These are phyloP conservation scores for Mya arenaria DNA, from an alignment of 1,140 invertebrate species.

Conservation along the genomic window DNA sequence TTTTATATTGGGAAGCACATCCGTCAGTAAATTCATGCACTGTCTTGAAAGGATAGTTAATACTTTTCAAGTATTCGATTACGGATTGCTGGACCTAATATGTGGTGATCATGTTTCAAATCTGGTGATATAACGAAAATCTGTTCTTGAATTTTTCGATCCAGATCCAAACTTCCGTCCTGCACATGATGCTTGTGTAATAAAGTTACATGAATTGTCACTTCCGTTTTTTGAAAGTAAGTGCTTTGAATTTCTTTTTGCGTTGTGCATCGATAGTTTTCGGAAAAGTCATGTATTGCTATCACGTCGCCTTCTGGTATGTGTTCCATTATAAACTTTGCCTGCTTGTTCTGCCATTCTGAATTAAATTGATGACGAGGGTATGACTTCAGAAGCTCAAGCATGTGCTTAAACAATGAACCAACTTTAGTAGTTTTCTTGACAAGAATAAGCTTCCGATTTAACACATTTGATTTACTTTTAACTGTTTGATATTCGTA, in stretches of 20 bases:
- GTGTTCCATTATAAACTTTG: too few relatives aligned
- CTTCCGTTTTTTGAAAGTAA: conserved; percentile 43
- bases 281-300: conserved; percentile 41
- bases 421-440: too few relatives aligned
- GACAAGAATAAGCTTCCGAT: too few relatives aligned
- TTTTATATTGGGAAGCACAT: conserved; percentile 42
- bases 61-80: background rate
- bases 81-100: background rate
- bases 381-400: too few relatives aligned
- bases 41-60: background rate
- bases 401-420: too few relatives aligned
- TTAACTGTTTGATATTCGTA: too few relatives aligned
- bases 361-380: too few relatives aligned
- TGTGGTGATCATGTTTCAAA: conserved; percentile 13
- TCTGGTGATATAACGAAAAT: conserved; percentile 44
- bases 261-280: conserved; percentile 20
- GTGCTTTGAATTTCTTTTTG: conserved; percentile 1
- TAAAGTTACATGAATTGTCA: conserved; percentile 29
- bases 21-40: conserved; percentile 55
- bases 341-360: too few relatives aligned
- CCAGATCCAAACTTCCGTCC: conserved; percentile 11
- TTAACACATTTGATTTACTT: too few relatives aligned
- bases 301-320: too few relatives aligned
- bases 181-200: conserved; percentile 25
- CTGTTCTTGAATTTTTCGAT: conserved; percentile 12